Conservation (phyloP, 2,113 vertebrate species). For the Ictalurus furcatus region DNA sequence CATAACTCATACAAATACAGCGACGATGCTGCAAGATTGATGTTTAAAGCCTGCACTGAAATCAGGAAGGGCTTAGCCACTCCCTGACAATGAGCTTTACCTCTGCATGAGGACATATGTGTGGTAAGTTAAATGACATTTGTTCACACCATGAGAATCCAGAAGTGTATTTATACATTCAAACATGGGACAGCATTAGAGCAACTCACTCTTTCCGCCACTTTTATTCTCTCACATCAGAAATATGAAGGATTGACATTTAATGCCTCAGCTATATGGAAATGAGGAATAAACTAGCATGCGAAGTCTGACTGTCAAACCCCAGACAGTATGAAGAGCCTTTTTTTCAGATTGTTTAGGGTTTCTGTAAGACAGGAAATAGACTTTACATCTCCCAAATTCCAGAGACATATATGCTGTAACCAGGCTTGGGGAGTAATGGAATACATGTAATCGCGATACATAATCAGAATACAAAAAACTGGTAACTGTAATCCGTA, state of each 20-base stretch:
- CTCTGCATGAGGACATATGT: not conserved
- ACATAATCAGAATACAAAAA: too few relatives aligned
- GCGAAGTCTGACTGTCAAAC: not conserved
- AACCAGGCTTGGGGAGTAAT: too few relatives aligned
- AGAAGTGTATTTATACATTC: not conserved
- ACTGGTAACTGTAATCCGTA: too few relatives aligned
- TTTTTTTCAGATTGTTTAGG: not conserved
- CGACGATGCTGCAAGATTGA: not conserved
- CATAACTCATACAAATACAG: not conserved
- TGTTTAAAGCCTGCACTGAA: not conserved
- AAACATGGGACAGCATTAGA: not conserved
- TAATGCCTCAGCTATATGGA: conserved; percentile 51
- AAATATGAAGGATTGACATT: conserved; percentile 40
- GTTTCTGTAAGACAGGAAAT: not conserved
- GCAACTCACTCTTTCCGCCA: not conserved
- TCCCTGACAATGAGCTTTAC: not conserved
- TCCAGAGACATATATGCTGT: not conserved
- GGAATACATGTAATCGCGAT: too few relatives aligned
- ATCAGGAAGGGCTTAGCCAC: not conserved
- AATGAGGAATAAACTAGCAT: conserved; percentile 55
- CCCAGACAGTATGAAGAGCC: not conserved
- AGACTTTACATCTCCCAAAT: not conserved
- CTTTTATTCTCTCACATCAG: not conserved
- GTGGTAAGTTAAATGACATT: not conserved
- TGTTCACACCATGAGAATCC: not conserved